Evolutionary conservation across 1,140 invertebrate species (phyloP).

Genomic region (Aphaenogaster ashmeadi): DNA sequence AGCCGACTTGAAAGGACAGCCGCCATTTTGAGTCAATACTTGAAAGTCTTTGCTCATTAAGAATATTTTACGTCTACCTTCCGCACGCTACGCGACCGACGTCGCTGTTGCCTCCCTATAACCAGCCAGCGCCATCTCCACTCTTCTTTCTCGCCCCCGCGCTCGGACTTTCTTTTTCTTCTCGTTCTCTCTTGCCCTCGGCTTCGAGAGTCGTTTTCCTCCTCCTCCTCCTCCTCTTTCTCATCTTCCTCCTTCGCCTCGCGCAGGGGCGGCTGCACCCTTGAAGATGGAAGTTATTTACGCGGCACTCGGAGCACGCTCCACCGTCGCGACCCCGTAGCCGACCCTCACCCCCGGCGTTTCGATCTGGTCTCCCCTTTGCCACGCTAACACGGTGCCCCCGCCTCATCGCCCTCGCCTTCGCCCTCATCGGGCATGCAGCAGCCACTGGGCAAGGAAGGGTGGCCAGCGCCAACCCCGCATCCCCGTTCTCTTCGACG

Average conservation of each 20-base stretch:
- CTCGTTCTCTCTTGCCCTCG: slow-evolving; percentile 50
- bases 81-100: slow-evolving; percentile 59
- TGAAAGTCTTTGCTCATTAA: slow-evolving; percentile 87
- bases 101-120: slow-evolving; percentile 49
- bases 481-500: not conserved
- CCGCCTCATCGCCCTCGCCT: slow-evolving; percentile 50
- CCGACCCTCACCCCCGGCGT: slow-evolving; percentile 67
- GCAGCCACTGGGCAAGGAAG: slow-evolving; percentile 35
- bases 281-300: slow-evolving; percentile 82
- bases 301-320: slow-evolving; percentile 75
- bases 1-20: slow-evolving; percentile 86
- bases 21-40: slow-evolving; percentile 87
- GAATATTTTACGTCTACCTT: slow-evolving; percentile 85
- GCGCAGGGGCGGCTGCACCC: slow-evolving; percentile 71
- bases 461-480: slow-evolving; percentile 66
- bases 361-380: slow-evolving; percentile 69
- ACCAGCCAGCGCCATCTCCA: slow-evolving; percentile 71
- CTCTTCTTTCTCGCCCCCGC: slow-evolving; percentile 31
- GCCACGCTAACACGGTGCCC: slow-evolving; percentile 71
- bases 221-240: slow-evolving; percentile 45
- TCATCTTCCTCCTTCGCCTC: slow-evolving; percentile 63
- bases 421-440: slow-evolving; percentile 52
- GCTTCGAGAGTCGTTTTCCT: slow-evolving; percentile 23
- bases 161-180: slow-evolving; percentile 62
- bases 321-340: slow-evolving; percentile 73